Percentiles rank a stretch among this genome's conserved stretches.
Evolutionary conservation across 1,140 invertebrate genomes (phyloP).

Genomic region (Drosophila rufa): DNA sequence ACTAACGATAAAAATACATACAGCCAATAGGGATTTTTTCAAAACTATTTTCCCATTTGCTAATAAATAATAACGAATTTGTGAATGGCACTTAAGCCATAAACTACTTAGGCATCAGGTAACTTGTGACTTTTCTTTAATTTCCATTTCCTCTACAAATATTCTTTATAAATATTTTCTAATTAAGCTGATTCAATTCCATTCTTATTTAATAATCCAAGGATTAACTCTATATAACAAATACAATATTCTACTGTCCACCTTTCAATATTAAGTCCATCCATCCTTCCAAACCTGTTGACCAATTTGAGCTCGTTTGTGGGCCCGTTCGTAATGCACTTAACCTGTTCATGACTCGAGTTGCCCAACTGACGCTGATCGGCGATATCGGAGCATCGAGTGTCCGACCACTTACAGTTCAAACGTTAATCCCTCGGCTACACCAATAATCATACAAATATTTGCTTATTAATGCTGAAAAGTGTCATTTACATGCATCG

Average conservation of each 20-base stretch:
- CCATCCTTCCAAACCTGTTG: conserved; percentile 41
- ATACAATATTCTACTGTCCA: not conserved
- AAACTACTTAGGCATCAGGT: too few relatives aligned
- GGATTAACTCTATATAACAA: not conserved
- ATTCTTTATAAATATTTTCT: too few relatives aligned
- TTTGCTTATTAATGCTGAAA: conserved; percentile 85
- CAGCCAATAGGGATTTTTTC: not conserved
- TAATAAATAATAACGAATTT: too few relatives aligned
- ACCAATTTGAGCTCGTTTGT: conserved; percentile 25
- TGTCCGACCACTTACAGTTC: conserved; percentile 52
- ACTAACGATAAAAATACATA: not conserved
- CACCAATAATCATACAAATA: conserved; percentile 84
- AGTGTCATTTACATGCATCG: conserved; percentile 85
- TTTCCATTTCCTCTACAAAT: too few relatives aligned
- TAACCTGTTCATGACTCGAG: conserved; percentile 53
- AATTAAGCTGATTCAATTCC: too few relatives aligned
- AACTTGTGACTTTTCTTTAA: too few relatives aligned
- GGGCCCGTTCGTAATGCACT: conserved; percentile 48
- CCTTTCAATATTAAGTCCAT: conserved; percentile 11
- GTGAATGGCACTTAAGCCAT: too few relatives aligned
- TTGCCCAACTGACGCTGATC: conserved; percentile 48
- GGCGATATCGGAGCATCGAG: conserved; percentile 40
- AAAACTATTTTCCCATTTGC: not conserved
- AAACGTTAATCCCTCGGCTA: conserved; percentile 71
- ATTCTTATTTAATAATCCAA: not conserved